Percentiles rank a stretch among this genome's conserved stretches.
These are phyloP conservation scores for Drepana falcataria DNA, from an alignment of 2,888 invertebrate genomes.

Conservation along the genomic window DNA sequence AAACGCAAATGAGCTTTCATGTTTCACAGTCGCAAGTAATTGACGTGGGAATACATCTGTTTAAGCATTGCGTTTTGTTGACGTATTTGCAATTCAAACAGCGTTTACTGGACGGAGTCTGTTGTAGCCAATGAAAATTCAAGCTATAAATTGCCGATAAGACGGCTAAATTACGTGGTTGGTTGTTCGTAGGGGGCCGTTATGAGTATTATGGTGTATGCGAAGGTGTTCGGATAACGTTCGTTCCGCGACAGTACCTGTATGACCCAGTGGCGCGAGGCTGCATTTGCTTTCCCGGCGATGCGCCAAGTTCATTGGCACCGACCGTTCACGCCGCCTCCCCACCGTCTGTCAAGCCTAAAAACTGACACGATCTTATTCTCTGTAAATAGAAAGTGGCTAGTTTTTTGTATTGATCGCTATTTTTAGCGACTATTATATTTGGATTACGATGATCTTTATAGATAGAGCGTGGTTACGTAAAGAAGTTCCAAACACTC, in stretches of 20 bases:
- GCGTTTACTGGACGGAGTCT: slow-evolving; percentile 41
- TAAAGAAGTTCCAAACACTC: no score
- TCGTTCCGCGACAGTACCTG: slow-evolving; percentile 51
- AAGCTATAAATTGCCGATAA: slow-evolving; percentile 40
- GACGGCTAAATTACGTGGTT: slow-evolving; percentile 39
- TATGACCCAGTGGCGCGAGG: slow-evolving; percentile 61
- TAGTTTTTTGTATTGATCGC: slow-evolving; percentile 48
- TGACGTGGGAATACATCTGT: slow-evolving; percentile 50
- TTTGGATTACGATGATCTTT: slow-evolving; percentile 3
- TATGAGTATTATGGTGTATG: slow-evolving; percentile 37
- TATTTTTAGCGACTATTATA: slow-evolving; percentile 43
- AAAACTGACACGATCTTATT: slow-evolving; percentile 59
- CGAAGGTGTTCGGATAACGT: slow-evolving; percentile 39
- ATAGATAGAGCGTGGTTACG: no score
- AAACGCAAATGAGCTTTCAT: slow-evolving; percentile 13
- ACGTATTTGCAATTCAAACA: slow-evolving; percentile 50
- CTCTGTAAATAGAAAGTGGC: slow-evolving; percentile 66
- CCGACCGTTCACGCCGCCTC: slow-evolving; percentile 32
- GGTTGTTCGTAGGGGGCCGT: slow-evolving; percentile 26
- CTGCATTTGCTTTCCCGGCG: slow-evolving; percentile 64
- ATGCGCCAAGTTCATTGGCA: slow-evolving; percentile 71
- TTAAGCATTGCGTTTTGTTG: slow-evolving; percentile 34
- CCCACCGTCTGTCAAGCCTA: slow-evolving; percentile 43
- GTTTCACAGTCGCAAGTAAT: slow-evolving; percentile 36
- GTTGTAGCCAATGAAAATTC: slow-evolving; percentile 40